A percentile compares a stretch with the other conserved stretches of the same genome.
Conservation (phyloP, 2,113 vertebrate genomes). For the Sapayoa aenigma region DNA sequence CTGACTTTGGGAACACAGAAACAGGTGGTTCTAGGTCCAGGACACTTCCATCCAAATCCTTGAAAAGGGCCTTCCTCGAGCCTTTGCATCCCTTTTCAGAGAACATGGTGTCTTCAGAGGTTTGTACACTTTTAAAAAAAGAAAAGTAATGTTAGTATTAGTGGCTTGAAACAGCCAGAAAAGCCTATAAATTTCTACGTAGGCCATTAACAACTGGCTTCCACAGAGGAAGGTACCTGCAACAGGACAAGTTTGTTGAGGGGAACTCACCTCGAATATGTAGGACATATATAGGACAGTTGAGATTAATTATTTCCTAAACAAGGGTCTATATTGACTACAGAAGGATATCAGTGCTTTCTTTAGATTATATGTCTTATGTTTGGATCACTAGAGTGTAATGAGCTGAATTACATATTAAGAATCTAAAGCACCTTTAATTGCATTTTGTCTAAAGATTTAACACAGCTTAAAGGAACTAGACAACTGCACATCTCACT, state of each 20-base stretch:
- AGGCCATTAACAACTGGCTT: neutral
- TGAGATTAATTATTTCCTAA: neutral
- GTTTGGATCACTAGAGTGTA: neutral
- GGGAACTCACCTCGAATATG: neutral
- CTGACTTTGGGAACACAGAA: conserved; percentile 71
- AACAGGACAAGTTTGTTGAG: neutral
- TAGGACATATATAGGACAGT: neutral
- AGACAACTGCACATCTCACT: neutral
- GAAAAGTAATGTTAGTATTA: neutral
- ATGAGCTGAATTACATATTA: neutral
- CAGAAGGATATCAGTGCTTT: neutral
- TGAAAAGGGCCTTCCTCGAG: conserved; percentile 72
- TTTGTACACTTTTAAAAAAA: neutral
- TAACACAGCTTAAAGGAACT: neutral
- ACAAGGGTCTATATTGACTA: neutral
- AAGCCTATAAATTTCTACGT: neutral
- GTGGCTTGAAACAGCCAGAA: neutral
- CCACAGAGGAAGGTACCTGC: neutral
- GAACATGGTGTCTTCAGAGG: neutral
- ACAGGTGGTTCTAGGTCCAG: conserved; percentile 63
- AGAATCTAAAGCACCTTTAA: neutral
- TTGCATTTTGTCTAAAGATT: neutral
- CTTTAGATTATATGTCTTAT: neutral
- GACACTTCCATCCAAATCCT: conserved; percentile 73
- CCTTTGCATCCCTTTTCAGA: conserved; percentile 31